Base-by-base conservation (phyloP, 2,797 vertebrate genomes). In the Macropodus opercularis region DNA sequence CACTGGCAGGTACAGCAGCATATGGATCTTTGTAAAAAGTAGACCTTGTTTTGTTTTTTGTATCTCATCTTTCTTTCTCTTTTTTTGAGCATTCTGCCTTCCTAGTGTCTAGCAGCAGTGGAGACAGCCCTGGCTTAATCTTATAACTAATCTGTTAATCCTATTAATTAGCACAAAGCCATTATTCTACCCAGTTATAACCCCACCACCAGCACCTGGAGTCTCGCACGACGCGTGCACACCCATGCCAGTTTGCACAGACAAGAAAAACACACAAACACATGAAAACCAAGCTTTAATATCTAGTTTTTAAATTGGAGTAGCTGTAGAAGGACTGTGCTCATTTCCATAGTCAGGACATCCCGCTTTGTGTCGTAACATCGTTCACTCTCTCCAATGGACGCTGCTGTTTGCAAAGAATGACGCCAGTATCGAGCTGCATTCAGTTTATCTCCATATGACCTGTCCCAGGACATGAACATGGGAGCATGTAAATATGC, bases 121-220 rank as follows among this genome's bases (percentile, higher is more conserved):
- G 23, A 76, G 43, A 42, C 71, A 55, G 35, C 46, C 51, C 39
- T 24, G 23, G 29, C 8, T 14, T 80, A 75, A 85, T 85, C 80
- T 69, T 49, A 47, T 24, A 24, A 81, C 56, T 81, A 84, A 85
- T 87, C 80, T 81, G 66, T 57, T 82, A 87, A 88, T 87, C 82
- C 78, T 63, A 78, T 82, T 87, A 84, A 85, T 88, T 84, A 86
- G 80, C 59, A 63, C 77, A 75, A 58, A 71, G 59, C 60, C 67
- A 75, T 84, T 86, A 73, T 81, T 81, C 74, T 55, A 47, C 43
- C 46, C 57, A 52, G 54, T 38, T 13, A 60, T 84, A 81, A 85
- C 71, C 62, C 17, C 23, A 63, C 36, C 14, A 35, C 32, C 18
- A 64, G 34, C 14, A 35, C 32, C 18, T 2, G 6, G 62, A 77